Conservation (phyloP, 2,113 vertebrate species). For the Gnathonemus echidnorhynchus region DNA sequence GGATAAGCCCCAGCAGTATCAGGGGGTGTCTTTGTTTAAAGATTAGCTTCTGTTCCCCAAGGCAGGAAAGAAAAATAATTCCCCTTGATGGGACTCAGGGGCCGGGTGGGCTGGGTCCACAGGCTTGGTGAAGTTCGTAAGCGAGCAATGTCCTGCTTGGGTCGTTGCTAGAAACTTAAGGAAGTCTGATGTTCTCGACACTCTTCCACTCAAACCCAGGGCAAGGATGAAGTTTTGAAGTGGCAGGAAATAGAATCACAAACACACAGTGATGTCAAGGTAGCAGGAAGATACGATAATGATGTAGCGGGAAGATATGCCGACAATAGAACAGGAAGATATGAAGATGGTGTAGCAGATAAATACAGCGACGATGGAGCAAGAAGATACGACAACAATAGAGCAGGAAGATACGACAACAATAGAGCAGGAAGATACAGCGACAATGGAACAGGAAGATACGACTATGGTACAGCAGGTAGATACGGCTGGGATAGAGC, state of each 20-base stretch:
- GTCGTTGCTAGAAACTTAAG: background rate
- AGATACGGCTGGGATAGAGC: background rate
- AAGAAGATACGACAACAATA: rapidly evolving
- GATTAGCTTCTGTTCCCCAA: background rate
- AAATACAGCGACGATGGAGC: no score
- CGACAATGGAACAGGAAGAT: background rate
- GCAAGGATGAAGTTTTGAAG: background rate
- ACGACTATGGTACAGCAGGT: background rate
- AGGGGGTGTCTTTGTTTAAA: background rate
- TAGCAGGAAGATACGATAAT: background rate
- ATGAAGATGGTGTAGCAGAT: no score
- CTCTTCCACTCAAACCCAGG: background rate
- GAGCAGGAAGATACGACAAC: background rate
- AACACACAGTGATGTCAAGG: background rate
- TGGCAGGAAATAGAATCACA: background rate
- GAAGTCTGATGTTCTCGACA: background rate
- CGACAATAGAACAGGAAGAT: no score
- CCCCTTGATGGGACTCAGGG: background rate
- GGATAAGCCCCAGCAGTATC: background rate
- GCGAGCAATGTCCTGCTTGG: background rate
- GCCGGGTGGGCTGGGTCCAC: background rate
- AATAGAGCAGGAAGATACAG: no score
- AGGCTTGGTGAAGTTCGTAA: background rate
- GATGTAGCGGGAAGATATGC: background rate
- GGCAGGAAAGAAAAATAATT: background rate